Base-by-base conservation (phyloP, 2,888 invertebrate species). In the Drosophila neonasuta region DNA sequence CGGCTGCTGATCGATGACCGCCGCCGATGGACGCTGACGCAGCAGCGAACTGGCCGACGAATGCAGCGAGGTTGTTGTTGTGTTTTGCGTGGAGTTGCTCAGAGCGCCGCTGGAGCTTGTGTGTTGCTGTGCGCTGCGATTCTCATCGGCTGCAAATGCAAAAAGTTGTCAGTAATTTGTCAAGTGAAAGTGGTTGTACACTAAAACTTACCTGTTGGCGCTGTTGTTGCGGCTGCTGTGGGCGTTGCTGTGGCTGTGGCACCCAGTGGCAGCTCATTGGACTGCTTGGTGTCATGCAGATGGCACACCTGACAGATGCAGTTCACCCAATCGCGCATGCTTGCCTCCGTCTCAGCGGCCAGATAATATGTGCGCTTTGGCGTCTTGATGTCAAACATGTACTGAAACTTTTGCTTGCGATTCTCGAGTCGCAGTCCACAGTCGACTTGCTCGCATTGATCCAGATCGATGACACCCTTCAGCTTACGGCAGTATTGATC, bases 241-340 rank as follows among this genome's bases (percentile, higher is more conserved):
- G 70, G 57, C 32, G 74, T 64, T 7, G 74, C 52, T 17, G 60
- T 36, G 20, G 74, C 81, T 85, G 66, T 75, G 50, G 79, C 75
- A 20, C 80, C 79, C 58, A 81, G 36, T 3, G 83, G 90, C 60
- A 88, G 64, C 30, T 90, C 89, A 49, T 82, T 89, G 8, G 89
- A 88, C 54, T 90, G 90, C 67, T 91, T 91, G 55, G 90, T 90
- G 63, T 96, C 94, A 88, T 96, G 95, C 67, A 97, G 91, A 50
- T 97, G 96, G 90, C 98, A 98, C 44, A 97, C 97, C 90, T 95
- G 94, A 90, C 98, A 98, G 77, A 99, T 96, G 68, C 96, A 96
- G 88, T 96, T 95, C 9, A 98, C 98, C 99, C 99, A 99, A 90
- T 95, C 95, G 80, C 95, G 95, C 98, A 99, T 98, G 86, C 98